Evolutionary conservation across 2,797 vertebrate species (phyloP), one percentile per base, ranked within the genome.

Genomic region (Falco concolor): DNA sequence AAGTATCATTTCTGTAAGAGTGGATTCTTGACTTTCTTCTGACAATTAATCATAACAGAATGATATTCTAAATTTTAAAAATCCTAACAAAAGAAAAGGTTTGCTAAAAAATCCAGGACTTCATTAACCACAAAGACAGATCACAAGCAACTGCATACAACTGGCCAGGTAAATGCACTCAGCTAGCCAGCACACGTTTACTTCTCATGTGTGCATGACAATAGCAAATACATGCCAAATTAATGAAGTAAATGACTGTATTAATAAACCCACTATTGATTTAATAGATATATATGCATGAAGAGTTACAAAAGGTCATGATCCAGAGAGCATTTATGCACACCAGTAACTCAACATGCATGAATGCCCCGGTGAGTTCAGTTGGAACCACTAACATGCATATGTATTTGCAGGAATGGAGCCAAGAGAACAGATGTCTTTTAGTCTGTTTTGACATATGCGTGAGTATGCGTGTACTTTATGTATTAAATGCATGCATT

Each of bases 381-480:
- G 44, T 90, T 90, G 64, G 77, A 93, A 88, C 59, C 21, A 67
- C 40, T 96, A 17, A 25, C 40, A 79, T 27, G 25, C 65, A 68
- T 13, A 27, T 75, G 80, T 53, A 61, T 89, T 94, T 77, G 45
- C 10, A 24, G 88, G 84, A 85, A 38, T 64, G 60, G 10, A 87
- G 88, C 94, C 95, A 93, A 93, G 24, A 50, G 34, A 84, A 57
- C 94, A 96, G 91, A 95, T 95, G 93, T 74, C 67, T 83, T 93
- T 91, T 76, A 74, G 56, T 95, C 70, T 93, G 64, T 87, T 97
- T 93, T 42, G 13, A 90, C 85, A 94, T 79, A 90, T 47, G 70
- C 28, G 0, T 95, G 76, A 91, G 65, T 79, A 74, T 79, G 59
- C 3, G 0, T 72, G 81, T 85, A 93, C 88, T 90, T 90, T 49